Conservation (phyloP, 53 echinoderm and acorn worm species). For the Echinarachnius parma region DNA sequence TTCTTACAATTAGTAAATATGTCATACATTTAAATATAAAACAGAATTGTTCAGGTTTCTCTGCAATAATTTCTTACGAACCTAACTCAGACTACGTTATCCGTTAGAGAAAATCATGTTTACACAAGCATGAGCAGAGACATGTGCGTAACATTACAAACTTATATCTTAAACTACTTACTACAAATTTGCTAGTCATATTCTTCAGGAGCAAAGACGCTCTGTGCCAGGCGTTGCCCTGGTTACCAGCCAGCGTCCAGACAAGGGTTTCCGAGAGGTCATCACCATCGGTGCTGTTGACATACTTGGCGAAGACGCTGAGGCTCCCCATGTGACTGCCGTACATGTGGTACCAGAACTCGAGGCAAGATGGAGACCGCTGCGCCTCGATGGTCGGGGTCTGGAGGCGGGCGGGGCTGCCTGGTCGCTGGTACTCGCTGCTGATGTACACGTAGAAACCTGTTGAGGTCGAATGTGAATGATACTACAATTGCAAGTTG, state of each 20-base stretch:
- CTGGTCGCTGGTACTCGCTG: background rate
- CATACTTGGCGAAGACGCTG: conserved; percentile 4
- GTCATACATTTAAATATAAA: too few relatives aligned
- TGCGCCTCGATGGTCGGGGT: background rate
- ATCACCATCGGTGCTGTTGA: conserved; percentile 6
- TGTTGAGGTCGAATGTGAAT: too few relatives aligned
- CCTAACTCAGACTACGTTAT: too few relatives aligned
- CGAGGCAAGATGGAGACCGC: conserved; percentile 1
- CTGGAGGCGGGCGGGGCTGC: conserved; percentile 8
- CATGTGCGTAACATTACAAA: too few relatives aligned
- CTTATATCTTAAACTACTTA: background rate
- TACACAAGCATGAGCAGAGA: too few relatives aligned
- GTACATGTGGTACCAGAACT: conserved; percentile 41
- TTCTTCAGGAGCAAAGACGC: background rate
- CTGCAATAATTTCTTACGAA: too few relatives aligned
- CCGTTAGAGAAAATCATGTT: too few relatives aligned
- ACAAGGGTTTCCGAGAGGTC: background rate
- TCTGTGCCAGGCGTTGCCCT: conserved; percentile 34
- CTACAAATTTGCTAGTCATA: background rate
- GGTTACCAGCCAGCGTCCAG: conserved; percentile 34
- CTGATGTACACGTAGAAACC: conserved; percentile 37
- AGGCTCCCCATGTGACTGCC: conserved; percentile 34
- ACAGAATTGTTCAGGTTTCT: too few relatives aligned
- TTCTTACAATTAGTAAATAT: too few relatives aligned
- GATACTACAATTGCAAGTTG: too few relatives aligned